Evolutionary conservation across 2,113 vertebrate species (phyloP).

Genomic region (Shinisaurus crocodilurus): DNA sequence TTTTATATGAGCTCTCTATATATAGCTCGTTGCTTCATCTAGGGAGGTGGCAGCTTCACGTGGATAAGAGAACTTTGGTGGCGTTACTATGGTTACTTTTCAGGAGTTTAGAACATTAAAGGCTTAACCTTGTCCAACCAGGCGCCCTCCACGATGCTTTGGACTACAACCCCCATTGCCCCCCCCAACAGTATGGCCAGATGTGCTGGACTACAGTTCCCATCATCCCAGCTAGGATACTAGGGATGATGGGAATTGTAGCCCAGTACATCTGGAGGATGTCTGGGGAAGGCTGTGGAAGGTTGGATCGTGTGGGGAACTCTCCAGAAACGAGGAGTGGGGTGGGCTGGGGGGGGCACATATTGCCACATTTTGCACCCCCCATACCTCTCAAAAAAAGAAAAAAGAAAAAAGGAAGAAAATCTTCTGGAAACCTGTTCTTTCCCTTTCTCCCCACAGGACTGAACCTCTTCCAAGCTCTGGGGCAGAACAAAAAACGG

Average conservation of each 20-base stretch:
- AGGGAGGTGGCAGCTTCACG: constrained; percentile 55
- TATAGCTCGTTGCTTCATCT: constrained; percentile 75
- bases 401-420: not conserved
- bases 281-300: not conserved
- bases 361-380: not conserved
- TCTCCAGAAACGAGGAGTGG: not conserved
- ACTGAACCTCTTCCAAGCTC: not conserved
- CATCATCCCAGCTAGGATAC: too few relatives aligned
- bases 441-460: not conserved
- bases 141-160: not conserved
- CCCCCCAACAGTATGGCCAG: not conserved
- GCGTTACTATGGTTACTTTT: constrained; percentile 73
- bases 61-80: constrained; percentile 62
- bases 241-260: not conserved
- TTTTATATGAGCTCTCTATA: constrained; percentile 56
- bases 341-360: not conserved
- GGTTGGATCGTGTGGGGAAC: constrained; percentile 28
- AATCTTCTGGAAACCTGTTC: not conserved
- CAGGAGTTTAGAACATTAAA: constrained; percentile 54
- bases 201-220: too few relatives aligned
- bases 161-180: not conserved
- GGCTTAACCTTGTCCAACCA: not conserved
- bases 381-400: too few relatives aligned
- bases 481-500: not conserved
- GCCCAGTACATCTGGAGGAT: not conserved